Percentiles rank a stretch among this genome's conserved stretches.
Evolutionary conservation across 2,113 vertebrate species (phyloP).

Genomic region (Tursiops truncatus): DNA sequence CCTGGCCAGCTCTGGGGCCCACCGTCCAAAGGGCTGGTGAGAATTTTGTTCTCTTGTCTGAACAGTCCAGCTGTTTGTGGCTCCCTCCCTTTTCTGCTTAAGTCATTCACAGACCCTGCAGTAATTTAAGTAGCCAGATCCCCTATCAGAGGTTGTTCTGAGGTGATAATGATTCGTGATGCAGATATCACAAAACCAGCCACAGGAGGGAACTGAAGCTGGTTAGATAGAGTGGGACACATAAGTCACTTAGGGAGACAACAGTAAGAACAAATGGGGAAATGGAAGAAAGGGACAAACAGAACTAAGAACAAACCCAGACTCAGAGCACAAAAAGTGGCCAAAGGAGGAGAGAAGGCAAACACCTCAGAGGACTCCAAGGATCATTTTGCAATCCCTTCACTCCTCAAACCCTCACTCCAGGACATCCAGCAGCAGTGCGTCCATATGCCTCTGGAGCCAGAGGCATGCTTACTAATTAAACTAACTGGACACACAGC

Average conservation of each 20-base stretch:
- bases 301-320: background rate
- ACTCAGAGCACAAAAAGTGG: fast-evolving
- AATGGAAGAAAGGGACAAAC: background rate
- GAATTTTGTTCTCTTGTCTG: background rate
- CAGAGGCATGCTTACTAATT: background rate
- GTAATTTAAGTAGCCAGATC: background rate
- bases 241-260: background rate
- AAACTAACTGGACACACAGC: background rate
- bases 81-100: background rate
- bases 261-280: background rate
- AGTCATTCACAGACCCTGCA: background rate
- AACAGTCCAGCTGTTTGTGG: background rate
- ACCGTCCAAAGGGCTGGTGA: too few species aligned
- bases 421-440: fast-evolving
- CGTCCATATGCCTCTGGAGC: too few species aligned
- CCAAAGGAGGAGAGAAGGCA: background rate
- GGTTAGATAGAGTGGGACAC: too few species aligned
- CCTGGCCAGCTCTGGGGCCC: too few species aligned
- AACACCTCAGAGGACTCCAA: background rate
- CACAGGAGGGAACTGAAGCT: background rate
- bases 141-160: background rate
- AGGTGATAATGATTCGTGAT: background rate
- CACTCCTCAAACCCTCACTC: too few species aligned
- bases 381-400: background rate
- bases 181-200: background rate